Evolutionary conservation across 2,888 invertebrate species (phyloP), one percentile per base, ranked within the genome.

Genomic region (Muschampia plurimacula): DNA sequence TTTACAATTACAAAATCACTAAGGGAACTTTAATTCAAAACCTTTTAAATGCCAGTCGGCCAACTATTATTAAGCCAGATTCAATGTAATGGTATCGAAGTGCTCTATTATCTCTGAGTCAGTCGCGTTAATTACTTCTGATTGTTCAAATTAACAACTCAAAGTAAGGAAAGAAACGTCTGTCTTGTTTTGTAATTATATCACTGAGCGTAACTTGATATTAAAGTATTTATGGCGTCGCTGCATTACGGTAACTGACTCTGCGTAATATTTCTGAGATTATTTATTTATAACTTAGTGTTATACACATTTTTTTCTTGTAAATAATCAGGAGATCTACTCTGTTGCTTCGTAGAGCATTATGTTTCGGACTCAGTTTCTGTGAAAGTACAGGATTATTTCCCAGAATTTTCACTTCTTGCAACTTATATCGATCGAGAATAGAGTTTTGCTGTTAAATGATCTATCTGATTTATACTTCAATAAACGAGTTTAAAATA

Each of bases 181-280:
- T 32, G 65, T 57, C 52, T 69, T 60, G 67, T 67, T 60, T 60
- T 69, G 70, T 70, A 70, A 65, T 70, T 55, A 65, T 65, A 70
- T 70, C 55, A 65, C 55, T 15, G 57, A 69, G 41, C 13, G 70
- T 65, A 70, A 70, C 64, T 46, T 32, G 64, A 63, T 69, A 69
- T 32, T 44, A 39, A 57, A 64, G 52, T 69, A 69, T 70, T 70
- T 70, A 70, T 70, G 69, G 70, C 57, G 44, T 46, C 3, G 57
- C 2, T n/a, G 39, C 28, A 41, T 49, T 59, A 65, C 64, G 44
- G 64, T 65, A 9, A 22, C 70, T 59, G 65, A 44, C 49, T 63
- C 69, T 69, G 57, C 15, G 64, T 70, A 57, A 52, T 62, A 39
- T 28, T 64, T 28, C 55, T 15, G 32, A 46, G n/a, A 64, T 70